phyloP scores from a whole-genome alignment of 2,113 vertebrate species.

The Pelusios castaneus region DNA sequence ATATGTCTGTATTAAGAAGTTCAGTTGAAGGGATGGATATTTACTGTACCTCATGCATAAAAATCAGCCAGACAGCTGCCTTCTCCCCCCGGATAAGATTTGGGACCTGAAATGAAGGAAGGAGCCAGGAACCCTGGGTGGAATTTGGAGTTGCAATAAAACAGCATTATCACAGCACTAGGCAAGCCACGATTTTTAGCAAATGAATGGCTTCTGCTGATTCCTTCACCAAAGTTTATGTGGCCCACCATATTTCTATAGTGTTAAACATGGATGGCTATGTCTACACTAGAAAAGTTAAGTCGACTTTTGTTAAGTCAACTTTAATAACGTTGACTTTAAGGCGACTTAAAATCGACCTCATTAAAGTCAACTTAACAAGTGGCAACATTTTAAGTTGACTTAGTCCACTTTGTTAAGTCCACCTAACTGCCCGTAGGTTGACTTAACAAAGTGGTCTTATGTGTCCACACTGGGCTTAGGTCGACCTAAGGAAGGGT shows the following conservation, averaged over 20 bases:
- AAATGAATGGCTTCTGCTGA: not conserved
- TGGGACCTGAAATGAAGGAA: not conserved
- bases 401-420: no score
- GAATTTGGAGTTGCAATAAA: not conserved
- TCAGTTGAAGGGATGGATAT: not conserved
- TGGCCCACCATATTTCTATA: not conserved
- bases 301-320: no score
- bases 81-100: not conserved
- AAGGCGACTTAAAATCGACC: no score
- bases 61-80: not conserved
- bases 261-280: no score
- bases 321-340: no score
- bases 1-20: fast-evolving
- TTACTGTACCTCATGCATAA: not conserved
- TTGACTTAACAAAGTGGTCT: no score
- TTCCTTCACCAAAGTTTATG: not conserved
- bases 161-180: not conserved
- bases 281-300: no score
- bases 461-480: no score
- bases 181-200: not conserved
- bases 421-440: no score
- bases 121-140: not conserved
- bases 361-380: no score
- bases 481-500: no score
- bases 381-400: no score